Base-by-base conservation (phyloP, 2,797 vertebrate genomes). In the Labroides dimidiatus region DNA sequence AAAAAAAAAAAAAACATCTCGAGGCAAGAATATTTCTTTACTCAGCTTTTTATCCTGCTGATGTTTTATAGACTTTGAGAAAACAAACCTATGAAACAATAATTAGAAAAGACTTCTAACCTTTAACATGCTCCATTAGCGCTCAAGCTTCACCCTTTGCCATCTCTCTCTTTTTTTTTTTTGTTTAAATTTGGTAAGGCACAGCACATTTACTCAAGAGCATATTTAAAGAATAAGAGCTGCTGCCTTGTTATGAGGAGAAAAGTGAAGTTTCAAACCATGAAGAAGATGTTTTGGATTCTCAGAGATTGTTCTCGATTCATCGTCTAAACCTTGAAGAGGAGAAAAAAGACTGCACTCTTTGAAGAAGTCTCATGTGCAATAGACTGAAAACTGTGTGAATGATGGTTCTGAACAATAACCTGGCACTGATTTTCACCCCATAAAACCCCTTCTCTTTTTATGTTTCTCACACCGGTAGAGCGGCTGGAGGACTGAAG, bases 1-100 rank as follows among this genome's bases (percentile, higher is more conserved):
- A 75, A 76, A 86, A 76, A 56, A 83, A 87, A 75, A 76, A 86
- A 76, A 86, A 75, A 76, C 2, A 10, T 86, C 82, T 78, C 42
- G 10, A 80, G 78, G 84, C 85, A 78, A 81, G 72, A 75, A 79
- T 81, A 79, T 87, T 84, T 91, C 82, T 84, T 87, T 79, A 80
- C 80, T 73, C 56, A 23, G 85, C 89, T 88, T 92, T 91, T 87
- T 81, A 80, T 83, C 77, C 81, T 85, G 80, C 90, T 90, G 79
- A 92, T 77, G 69, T 91, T 92, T 92, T 91, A 81, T 92, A 91
- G 64, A 82, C 52, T 85, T 89, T 84, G 60, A 78, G 73, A 62
- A 37, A 71, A 63, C 77, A 45, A 23, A 30, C 6, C 30, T 33
- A 27, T 56, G 77, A 82, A 91, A 79, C 85, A 84, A 82, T 84